Evolutionary conservation across 1,140 invertebrate genomes (phyloP).

Genomic region (Stratiolaelaps scimitus): DNA sequence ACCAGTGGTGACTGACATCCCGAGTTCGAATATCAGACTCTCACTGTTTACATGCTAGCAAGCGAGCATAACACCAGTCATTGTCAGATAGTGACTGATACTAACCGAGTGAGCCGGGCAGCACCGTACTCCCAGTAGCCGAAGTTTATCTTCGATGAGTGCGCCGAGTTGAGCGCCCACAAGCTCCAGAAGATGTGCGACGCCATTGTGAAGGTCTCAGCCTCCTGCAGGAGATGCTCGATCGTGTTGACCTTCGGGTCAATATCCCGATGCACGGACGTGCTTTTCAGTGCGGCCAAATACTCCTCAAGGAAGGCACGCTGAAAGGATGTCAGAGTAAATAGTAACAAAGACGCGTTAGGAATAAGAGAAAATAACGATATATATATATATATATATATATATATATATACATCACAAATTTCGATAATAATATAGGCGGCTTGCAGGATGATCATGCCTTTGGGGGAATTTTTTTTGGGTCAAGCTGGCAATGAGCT

Average conservation of each 20-base stretch:
- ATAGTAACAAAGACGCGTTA: conserved; percentile 40
- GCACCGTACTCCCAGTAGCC: conserved; percentile 60
- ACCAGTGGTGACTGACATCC: too few relatives aligned
- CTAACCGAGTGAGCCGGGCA: conserved; percentile 4
- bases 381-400: conserved; percentile 16
- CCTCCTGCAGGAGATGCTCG: conserved; percentile 54
- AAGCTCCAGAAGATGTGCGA: conserved; percentile 87
- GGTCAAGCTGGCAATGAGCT: not conserved
- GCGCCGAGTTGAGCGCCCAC: conserved; percentile 77
- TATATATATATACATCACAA: not conserved
- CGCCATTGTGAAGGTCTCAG: conserved; percentile 64
- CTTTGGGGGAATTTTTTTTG: too few relatives aligned
- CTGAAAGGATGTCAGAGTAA: conserved; percentile 35
- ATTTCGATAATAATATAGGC: too few relatives aligned
- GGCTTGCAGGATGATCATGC: too few relatives aligned
- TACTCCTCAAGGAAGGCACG: conserved; percentile 39
- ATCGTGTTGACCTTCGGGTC: conserved; percentile 39
- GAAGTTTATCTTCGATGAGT: conserved; percentile 76
- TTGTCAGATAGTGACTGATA: not conserved
- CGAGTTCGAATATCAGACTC: too few relatives aligned
- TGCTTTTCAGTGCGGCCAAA: conserved; percentile 34
- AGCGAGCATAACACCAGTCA: not conserved
- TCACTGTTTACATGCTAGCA: not conserved
- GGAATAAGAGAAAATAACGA: conserved; percentile 33
- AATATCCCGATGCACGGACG: conserved; percentile 34